These are phyloP conservation scores for Pitangus sulphuratus DNA, from an alignment of 2,797 vertebrate species.

Conservation along the genomic window DNA sequence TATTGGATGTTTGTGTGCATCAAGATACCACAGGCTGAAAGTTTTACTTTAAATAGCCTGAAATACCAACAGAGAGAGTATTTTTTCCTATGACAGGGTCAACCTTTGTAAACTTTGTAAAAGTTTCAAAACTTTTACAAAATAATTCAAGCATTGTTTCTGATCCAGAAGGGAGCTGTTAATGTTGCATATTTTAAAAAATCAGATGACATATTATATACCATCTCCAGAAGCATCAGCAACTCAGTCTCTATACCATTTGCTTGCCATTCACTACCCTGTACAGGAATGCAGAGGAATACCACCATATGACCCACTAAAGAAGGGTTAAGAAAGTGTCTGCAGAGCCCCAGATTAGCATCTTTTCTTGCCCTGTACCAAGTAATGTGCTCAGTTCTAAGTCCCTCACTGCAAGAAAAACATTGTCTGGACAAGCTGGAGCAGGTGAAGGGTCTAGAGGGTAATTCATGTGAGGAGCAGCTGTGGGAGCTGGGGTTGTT, in stretches of 20 bases:
- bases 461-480: not conserved
- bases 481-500: not conserved
- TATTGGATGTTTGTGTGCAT: not conserved
- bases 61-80: not conserved
- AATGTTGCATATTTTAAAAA: not conserved
- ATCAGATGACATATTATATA: accelerated
- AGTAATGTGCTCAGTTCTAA: not conserved
- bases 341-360: not conserved
- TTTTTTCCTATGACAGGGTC: not conserved
- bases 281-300: not conserved
- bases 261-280: not conserved
- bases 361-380: accelerated
- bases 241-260: not conserved
- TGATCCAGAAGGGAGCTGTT: not conserved
- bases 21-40: not conserved
- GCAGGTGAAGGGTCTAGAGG: not conserved
- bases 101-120: not conserved
- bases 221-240: not conserved
- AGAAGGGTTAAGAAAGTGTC: not conserved
- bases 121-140: not conserved
- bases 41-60: not conserved
- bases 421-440: not conserved
- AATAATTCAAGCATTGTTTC: not conserved
- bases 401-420: not conserved
- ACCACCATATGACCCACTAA: accelerated